phyloP scores from a whole-genome alignment of 2,797 vertebrate species.

The Oreochromis mossambicus region DNA sequence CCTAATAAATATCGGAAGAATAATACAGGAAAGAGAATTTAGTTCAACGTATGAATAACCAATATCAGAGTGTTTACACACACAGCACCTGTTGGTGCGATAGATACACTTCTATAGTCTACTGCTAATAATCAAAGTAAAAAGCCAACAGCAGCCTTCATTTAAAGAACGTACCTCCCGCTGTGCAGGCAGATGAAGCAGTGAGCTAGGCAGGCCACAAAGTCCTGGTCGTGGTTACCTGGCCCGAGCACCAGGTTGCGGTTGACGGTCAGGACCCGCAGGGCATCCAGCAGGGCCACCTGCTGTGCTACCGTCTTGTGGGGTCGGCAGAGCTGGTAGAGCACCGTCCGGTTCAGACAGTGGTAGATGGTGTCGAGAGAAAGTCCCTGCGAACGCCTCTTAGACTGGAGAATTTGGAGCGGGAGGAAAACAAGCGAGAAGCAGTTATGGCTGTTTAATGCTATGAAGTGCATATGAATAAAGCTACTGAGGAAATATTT shows the following conservation, averaged over 20 bases:
- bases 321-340: constrained; percentile 94
- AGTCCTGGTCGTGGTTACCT: constrained; percentile 97
- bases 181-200: constrained; percentile 93
- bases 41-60: rapidly evolving
- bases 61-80: not conserved
- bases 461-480: not conserved
- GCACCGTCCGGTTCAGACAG: constrained; percentile 95
- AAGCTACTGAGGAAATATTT: constrained; percentile 10
- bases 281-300: constrained; percentile 91
- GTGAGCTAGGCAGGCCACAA: constrained; percentile 95
- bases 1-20: rapidly evolving
- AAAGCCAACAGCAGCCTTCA: rapidly evolving
- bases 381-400: constrained; percentile 92
- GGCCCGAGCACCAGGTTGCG: constrained; percentile 95
- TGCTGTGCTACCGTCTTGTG: constrained; percentile 98
- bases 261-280: constrained; percentile 93
- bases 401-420: constrained; percentile 76
- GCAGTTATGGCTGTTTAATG: not conserved
- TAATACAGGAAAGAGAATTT: not conserved
- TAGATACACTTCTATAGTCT: not conserved
- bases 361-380: constrained; percentile 95
- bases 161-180: constrained; percentile 81
- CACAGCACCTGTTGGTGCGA: rapidly evolving
- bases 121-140: not conserved
- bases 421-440: not conserved